phyloP scores from a whole-genome alignment of 2,113 vertebrate species.

The Semnornis frantzii region DNA sequence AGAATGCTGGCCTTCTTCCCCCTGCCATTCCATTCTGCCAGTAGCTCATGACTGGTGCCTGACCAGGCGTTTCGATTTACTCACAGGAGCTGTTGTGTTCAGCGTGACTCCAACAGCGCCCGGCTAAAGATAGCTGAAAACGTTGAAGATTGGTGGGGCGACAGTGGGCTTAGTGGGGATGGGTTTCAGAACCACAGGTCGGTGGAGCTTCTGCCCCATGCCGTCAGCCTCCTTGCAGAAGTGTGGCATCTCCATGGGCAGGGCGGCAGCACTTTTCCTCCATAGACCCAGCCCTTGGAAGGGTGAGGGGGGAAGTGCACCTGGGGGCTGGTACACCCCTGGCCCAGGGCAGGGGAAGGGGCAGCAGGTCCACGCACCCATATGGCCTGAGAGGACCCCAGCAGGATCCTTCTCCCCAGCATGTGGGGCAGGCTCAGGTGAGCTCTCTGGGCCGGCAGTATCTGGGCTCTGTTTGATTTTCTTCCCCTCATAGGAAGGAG shows the following conservation, averaged over 20 bases:
- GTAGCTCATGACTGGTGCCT: background rate
- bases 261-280: constrained; percentile 70
- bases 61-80: background rate
- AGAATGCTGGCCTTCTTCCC: fast-evolving
- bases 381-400: constrained; percentile 71
- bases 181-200: constrained; percentile 93
- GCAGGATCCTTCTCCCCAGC: constrained; percentile 75
- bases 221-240: constrained; percentile 72
- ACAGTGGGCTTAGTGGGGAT: constrained; percentile 92
- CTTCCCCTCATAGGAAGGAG: constrained; percentile 71
- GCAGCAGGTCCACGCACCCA: constrained; percentile 86
- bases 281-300: constrained; percentile 80
- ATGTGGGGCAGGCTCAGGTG: background rate
- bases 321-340: constrained; percentile 81
- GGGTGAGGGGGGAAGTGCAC: constrained; percentile 75
- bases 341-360: constrained; percentile 89
- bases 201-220: constrained; percentile 78
- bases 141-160: constrained; percentile 87
- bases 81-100: background rate
- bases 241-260: constrained; percentile 71
- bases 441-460: constrained; percentile 14
- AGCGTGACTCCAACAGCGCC: background rate
- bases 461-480: constrained; percentile 74
- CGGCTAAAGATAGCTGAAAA: constrained; percentile 91
- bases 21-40: background rate